Percentiles rank a stretch among this genome's conserved stretches.
Evolutionary conservation across 1,140 invertebrate genomes (phyloP).

Genomic region (Zaprionus inermis): DNA sequence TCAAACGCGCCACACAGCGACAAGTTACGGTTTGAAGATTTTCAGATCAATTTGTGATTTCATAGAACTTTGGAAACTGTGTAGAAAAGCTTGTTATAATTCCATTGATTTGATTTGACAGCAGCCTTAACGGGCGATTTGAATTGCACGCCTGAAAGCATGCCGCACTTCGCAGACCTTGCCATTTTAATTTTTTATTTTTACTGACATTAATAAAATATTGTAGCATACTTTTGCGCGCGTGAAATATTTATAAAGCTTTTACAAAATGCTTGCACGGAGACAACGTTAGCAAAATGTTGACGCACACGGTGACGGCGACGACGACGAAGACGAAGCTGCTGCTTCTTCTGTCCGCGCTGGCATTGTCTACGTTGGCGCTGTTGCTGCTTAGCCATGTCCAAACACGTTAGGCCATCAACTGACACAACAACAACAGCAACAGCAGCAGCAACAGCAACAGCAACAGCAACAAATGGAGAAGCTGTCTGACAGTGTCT

Average conservation of each 20-base stretch:
- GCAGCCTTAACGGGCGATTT: neutral
- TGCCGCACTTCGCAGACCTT: constrained; percentile 20
- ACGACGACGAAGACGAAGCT: neutral
- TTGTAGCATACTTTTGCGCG: constrained; percentile 48
- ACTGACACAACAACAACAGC: constrained; percentile 38
- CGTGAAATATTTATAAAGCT: constrained; percentile 63
- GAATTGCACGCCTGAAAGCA: constrained; percentile 8
- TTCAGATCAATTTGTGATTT: neutral
- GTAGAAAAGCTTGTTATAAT: neutral
- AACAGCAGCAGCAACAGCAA: constrained; percentile 12
- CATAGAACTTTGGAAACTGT: neutral
- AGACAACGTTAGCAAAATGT: constrained; percentile 40
- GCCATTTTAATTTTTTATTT: constrained; percentile 33
- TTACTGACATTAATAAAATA: constrained; percentile 32
- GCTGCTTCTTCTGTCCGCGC: neutral
- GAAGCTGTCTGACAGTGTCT: constrained; percentile 64
- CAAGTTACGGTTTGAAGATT: neutral
- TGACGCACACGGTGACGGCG: constrained; percentile 35
- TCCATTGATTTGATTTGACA: neutral
- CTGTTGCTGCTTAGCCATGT: constrained; percentile 66
- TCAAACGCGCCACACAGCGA: neutral
- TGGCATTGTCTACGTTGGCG: constrained; percentile 61
- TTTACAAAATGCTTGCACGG: constrained; percentile 28
- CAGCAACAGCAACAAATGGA: constrained; percentile 30
- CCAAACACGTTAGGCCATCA: constrained; percentile 74